Base-by-base conservation (phyloP, 2,888 invertebrate species). In the Thereva unica region DNA sequence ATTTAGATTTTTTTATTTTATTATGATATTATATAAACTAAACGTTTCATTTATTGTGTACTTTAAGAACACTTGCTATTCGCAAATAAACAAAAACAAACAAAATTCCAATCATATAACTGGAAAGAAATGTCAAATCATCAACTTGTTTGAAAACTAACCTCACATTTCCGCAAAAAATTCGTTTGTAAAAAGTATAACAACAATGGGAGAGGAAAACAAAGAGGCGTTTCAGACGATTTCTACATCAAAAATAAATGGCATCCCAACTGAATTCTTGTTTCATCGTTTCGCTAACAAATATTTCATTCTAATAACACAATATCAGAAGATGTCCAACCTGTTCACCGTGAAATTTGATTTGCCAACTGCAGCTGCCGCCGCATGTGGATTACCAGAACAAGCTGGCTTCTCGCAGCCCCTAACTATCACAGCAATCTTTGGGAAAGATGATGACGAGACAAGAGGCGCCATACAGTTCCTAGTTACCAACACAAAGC, bases 301-400 rank as follows among this genome's bases (percentile, higher is more conserved):
- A 67, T 77, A 77, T 75, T 72, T 80, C 54, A 67, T 80, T 38
- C 56, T 80, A 6, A 73, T 79, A 44, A 79, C 80, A 0, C 80
- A 80, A 68, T 74, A 77, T 64, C 75, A 75, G 9, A 78, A 76
- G 66, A 64, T 79, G 70, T 75, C 75, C 68, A 78, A 77, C 42
- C 50, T 79, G 0, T 80, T 76, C 59, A 73, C 74, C 1, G 76
- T 79, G 4, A 68, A 71, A 9, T 79, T 78, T 54, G 79, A 80
- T 61, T n/a, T 4, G n/a, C 45, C 59, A 3, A 23, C 5, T 42
- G 59, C 40, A n/a, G 8, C 6, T 23, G 23, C 23, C 2, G 55
- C 44, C 56, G 64, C n/a, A 7, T 72, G 2, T 73, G 74, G 12
- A 73, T 73, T 4, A 75, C 77, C 4, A 61, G 74, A 68, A 75